Evolutionary conservation across 2,888 invertebrate genomes (phyloP).

Genomic region (Sussaba pulchella): DNA sequence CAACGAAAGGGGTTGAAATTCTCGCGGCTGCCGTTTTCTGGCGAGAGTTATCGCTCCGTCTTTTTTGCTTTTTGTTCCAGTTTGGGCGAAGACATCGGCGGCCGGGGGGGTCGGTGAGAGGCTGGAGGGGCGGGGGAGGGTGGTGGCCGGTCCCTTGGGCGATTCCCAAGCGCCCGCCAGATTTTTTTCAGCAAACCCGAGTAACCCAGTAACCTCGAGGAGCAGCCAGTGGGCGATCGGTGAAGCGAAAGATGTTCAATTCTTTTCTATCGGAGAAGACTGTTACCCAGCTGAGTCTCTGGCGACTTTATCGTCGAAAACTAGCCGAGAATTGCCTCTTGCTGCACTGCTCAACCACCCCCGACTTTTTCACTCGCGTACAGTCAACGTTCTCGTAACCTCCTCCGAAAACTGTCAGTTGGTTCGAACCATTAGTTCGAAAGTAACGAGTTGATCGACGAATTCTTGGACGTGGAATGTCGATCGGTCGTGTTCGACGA

Average conservation of each 20-base stretch:
- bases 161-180: conserved; percentile 22
- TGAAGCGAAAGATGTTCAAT: conserved; percentile 44
- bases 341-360: neutral
- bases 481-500: too few species aligned
- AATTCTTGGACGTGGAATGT: too few species aligned
- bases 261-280: conserved; percentile 19
- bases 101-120: neutral
- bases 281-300: conserved; percentile 26
- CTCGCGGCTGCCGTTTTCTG: conserved; percentile 11
- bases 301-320: conserved; percentile 22
- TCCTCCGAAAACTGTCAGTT: too few species aligned
- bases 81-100: conserved; percentile 4
- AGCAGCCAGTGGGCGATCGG: conserved; percentile 19
- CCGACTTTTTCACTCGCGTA: neutral
- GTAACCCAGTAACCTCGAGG: conserved; percentile 42
- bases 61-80: conserved; percentile 20
- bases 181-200: conserved; percentile 45
- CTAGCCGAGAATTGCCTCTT: neutral
- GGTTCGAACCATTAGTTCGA: too few species aligned
- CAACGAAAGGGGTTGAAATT: conserved; percentile 1
- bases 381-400: too few species aligned
- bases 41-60: conserved; percentile 25
- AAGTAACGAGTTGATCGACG: too few species aligned
- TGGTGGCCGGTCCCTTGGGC: conserved; percentile 33
- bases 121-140: neutral